Percentiles rank a stretch among this genome's conserved stretches.
These are phyloP conservation scores for Trematocara variabile DNA, from an alignment of 2,113 vertebrate genomes.

Conservation along the genomic window DNA sequence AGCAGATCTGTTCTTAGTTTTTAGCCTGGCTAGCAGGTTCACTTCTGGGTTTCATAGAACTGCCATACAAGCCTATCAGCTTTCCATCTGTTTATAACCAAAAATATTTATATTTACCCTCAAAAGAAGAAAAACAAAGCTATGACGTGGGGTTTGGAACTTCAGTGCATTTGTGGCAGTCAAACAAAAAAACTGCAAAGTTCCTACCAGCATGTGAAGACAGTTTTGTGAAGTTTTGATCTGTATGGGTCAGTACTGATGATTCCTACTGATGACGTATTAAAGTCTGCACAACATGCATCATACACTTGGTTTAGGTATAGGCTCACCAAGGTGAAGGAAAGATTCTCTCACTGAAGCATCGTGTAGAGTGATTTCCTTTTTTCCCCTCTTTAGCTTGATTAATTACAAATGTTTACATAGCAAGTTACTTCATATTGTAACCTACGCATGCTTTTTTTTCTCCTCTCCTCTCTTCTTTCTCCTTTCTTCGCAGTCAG, in stretches of 20 bases:
- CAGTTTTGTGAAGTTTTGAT: not conserved
- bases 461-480: not conserved
- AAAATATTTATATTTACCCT: not conserved
- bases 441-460: not conserved
- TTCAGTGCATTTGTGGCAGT: not conserved
- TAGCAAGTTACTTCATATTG: not conserved
- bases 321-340: not conserved
- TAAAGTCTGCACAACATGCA: not conserved
- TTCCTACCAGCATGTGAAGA: not conserved
- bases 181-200: not conserved
- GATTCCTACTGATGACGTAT: not conserved
- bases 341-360: not conserved
- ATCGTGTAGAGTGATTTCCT: not conserved
- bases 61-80: not conserved
- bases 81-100: not conserved
- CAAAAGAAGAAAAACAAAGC: not conserved
- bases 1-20: not conserved
- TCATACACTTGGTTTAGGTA: not conserved
- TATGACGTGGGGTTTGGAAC: not conserved
- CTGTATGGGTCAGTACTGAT: not conserved
- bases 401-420: not conserved
- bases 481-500: fast-evolving
- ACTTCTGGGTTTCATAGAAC: not conserved
- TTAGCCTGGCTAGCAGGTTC: not conserved
- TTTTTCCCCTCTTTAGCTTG: not conserved